Base-by-base conservation (phyloP, 2,797 vertebrate genomes). In the Emydoidea blandingii region DNA sequence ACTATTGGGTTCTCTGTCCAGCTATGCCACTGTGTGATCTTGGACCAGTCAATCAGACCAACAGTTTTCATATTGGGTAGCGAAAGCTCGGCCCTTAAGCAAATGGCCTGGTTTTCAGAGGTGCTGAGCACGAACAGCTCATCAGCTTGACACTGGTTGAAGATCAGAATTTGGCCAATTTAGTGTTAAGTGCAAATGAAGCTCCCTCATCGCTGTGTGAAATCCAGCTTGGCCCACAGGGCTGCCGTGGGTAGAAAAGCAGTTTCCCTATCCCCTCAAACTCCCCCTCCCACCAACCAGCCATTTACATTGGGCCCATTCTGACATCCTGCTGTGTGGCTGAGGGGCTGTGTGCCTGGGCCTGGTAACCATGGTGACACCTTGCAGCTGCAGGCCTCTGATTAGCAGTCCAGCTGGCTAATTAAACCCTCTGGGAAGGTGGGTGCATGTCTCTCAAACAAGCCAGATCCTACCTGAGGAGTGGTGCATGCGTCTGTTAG, bases 371-470 rank as follows among this genome's bases (percentile, higher is more conserved):
- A 93, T 93, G 83, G 76, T 72, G 88, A 89, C 83, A 79, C 49
- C 53, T 82, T 82, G 54, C 83, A 34, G 83, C 84, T 85, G 79
- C 82, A 89, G 87, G 59, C 79, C 83, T 82, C 83, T 89, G 87
- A 93, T 93, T 89, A 89, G 80, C 83, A 68, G 68, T 57, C 72
- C 83, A 68, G 83, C 50, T 79, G 44, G 62, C 78, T 93, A 93
- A 89, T 93, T 93, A 93, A 93, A 93, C 83, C 91, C 87, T 93
- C 79, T 41, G 91, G 91, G 91, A 89, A 89, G 79, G 87, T 89
- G 68, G 91, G 65, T 79, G 53, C 56, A 50, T 78, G 23, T 79
- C 79, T 82, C 68, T 83, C 68, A 83, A 86, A 82, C 68, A 56
- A 89, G 81, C 89, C 68, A 56, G 84, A 82, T n/a, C 78, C 79